Base-by-base conservation (phyloP, 2,888 invertebrate species). In the Ypsolopha scabrella region DNA sequence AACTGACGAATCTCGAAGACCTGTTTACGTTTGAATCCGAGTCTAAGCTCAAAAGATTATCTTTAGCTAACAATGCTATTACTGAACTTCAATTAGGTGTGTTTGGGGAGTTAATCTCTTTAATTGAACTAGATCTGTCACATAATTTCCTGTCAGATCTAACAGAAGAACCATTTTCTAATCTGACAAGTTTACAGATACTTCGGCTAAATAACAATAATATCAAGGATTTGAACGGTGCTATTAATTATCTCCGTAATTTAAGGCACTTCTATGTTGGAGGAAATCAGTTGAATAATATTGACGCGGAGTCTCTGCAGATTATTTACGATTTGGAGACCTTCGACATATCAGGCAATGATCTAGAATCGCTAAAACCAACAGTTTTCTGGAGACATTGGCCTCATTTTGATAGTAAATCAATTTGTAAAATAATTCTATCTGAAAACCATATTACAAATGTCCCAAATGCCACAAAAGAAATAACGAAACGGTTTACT, bases 241-340 rank as follows among this genome's bases (percentile, higher is more conserved):
- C 82, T 7, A 62, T 86, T 6, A 81, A 82, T 52, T 69, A 65
- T 33, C 64, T 85, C 2, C 60, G 62, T 1, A 67, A 68, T 38
- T 65, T 86, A 37, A 75, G 68, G 54, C 80, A 82, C 60, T 63
- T 85, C 11, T 78, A 67, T 58, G 56, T 85, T 9, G 68, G 63
- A 55, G 65, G 70, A 0, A 85, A 85, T 59, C 54, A 72, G 9
- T 74, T 85, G 51, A 57, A 72, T 33, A 67, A 70, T 41, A 72
- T 85, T 8, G 71, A 78, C 45, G 68, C 65, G 0, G 61, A 70
- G 39, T 79, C 81, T 0, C 62, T 80, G 0, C 70, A 75, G 57
- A 71, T 74, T 6, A 79, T 83, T 37, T 63, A 66, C 33, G 79
- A 85, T 58, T 67, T 86, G 44, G 72, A 80, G 63, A 82, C 79